Evolutionary conservation across 2,888 invertebrate genomes (phyloP), one percentile per base, ranked within the genome.

Genomic region (Autographa pulchrina): DNA sequence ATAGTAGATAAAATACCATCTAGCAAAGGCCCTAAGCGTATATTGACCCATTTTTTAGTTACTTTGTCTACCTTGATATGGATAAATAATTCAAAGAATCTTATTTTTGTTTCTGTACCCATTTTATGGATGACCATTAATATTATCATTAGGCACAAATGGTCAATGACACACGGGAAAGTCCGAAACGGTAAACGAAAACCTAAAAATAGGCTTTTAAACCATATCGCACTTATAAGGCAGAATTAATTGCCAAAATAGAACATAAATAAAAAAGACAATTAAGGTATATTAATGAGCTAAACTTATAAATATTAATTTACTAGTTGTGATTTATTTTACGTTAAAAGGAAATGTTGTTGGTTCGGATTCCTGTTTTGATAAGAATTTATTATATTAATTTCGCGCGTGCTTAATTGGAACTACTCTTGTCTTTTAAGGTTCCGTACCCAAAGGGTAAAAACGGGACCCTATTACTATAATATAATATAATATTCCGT

Each of bases 231-330:
- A 43, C 43, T 43, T 41, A 25, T 48, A 60, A 8, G 59, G 52
- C 38, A 41, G 4, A 56, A 68, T 76, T 74, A 59, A 74, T 78
- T 38, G 32, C 20, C 25, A 60, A 52, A 60, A 68, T 59, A 68
- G 65, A 75, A 60, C 31, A 72, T 62, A 31, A 59, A 54, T 25
- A 32, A 43, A 16, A 14, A 52, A 54, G n/a, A 54, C n/a, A 25
- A 68, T 13, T 35, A 31, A n/a, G 41, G 6, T 43, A 43, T 16
- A 4, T 14, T 35, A 60, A 74, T 61, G 65, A 63, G 65, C 78
- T n/a, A 20, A 6, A 31, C 41, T 25, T 32, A 65, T 61, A 65
- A 58, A 65, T 32, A 16, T 56, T 35, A 31, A 2, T 56, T 38
- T 38, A 20, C 3, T 6, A 31, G 48, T 14, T 25, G 48, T 63